A percentile compares a stretch with the other conserved stretches of the same genome.
phyloP scores from a whole-genome alignment of 1,140 invertebrate species.

The Oscheius sp. region DNA sequence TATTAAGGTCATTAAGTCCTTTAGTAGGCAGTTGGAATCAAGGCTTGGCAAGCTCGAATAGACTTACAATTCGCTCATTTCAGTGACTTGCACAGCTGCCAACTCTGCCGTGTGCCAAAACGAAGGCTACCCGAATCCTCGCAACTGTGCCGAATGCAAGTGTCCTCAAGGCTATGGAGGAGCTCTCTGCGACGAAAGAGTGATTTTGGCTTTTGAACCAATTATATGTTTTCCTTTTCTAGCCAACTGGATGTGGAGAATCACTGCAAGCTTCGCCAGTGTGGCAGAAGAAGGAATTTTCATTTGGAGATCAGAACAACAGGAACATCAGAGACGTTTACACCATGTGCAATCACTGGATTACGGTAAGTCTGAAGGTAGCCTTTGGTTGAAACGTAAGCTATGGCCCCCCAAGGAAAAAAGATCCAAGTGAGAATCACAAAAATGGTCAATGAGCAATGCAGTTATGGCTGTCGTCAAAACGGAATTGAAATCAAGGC shows the following conservation, averaged over 20 bases:
- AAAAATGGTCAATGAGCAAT: neutral
- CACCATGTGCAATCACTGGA: constrained; percentile 15
- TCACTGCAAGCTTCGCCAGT: neutral
- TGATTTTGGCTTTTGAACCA: neutral
- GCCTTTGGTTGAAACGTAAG: neutral
- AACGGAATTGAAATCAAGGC: constrained; percentile 12
- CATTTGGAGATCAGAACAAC: constrained; percentile 13
- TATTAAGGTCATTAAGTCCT: too few species aligned
- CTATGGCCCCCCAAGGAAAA: constrained; percentile 1
- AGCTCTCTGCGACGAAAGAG: constrained; percentile 10
- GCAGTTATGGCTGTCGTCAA: neutral
- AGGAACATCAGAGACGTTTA: neutral
- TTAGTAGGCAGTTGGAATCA: too few species aligned
- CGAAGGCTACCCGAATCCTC: constrained; percentile 14
- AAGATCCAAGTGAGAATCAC: constrained; percentile 2
- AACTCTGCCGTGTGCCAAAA: constrained; percentile 10
- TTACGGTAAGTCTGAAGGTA: neutral
- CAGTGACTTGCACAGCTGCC: too few species aligned
- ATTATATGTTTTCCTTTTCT: neutral
- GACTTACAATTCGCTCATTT: too few species aligned
- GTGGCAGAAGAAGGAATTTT: constrained; percentile 5
- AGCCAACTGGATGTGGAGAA: constrained; percentile 22
- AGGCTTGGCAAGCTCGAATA: too few species aligned
- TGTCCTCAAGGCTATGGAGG: constrained; percentile 27
- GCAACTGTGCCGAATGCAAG: constrained; percentile 12